These are phyloP conservation scores for Thumatha senex DNA, from an alignment of 2,888 invertebrate genomes.

Conservation along the genomic window DNA sequence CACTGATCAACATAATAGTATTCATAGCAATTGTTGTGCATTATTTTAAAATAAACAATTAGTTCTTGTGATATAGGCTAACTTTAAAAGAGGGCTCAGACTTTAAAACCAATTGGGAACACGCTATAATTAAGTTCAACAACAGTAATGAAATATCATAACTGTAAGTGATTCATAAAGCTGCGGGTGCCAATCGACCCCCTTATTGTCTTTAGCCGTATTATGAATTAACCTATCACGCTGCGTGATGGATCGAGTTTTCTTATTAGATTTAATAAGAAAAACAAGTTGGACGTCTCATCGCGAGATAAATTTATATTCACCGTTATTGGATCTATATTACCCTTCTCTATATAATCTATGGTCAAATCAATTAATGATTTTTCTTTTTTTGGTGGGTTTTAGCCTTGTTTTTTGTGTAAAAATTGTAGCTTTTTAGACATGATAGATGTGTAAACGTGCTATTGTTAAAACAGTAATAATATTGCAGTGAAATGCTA, in stretches of 20 bases:
- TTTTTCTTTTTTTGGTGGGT: background rate
- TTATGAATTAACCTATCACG: constrained; percentile 36
- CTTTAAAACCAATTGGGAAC: no score
- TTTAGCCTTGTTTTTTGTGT: no score
- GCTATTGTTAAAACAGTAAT: no score
- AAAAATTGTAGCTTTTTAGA: no score
- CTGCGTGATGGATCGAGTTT: constrained; percentile 42
- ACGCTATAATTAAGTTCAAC: no score
- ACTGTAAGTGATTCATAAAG: background rate
- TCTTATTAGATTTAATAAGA: constrained; percentile 22
- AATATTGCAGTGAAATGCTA: no score
- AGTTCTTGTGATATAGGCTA: no score
- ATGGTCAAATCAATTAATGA: background rate
- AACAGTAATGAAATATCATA: background rate
- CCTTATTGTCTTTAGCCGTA: constrained; percentile 11
- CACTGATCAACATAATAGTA: no score
- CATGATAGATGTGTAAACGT: no score
- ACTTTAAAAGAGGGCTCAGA: no score
- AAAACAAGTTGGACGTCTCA: constrained; percentile 9
- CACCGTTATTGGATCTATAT: background rate
- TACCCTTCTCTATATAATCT: background rate
- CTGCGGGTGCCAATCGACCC: background rate
- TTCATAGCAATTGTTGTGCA: no score
- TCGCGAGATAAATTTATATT: constrained; percentile 28
- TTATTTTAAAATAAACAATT: no score